Evolutionary conservation across 2,113 vertebrate species (phyloP), one percentile per base, ranked within the genome.

Genomic region (Pontoporia blainvillei): DNA sequence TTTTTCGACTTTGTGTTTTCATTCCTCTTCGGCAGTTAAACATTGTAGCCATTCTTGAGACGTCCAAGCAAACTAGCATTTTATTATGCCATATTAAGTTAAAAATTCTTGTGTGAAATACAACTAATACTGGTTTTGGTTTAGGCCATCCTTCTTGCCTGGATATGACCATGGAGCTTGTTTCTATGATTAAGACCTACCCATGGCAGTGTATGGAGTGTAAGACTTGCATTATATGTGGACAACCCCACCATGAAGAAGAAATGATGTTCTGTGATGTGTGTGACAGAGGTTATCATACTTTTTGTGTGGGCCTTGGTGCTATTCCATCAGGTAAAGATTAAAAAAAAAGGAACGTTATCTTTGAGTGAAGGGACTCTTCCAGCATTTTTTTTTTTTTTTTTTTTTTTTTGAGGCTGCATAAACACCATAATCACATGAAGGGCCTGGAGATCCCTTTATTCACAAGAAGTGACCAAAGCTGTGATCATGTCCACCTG

Each of bases 231-330:
- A 99, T 99, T 83, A 98, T 99, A 91, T 99, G 99, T 41, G 99
- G 99, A 98, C 99, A 99, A 97, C 99, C 99, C 84, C 99, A 99
- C 97, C 99, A 99, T 0, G 99, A 99, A 99, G 99, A 99, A 93
- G 99, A 99, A 98, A 99, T 99, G 99, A 99, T 99, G 99, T 99
- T 99, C 99, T 99, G 99, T 97, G 99, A 99, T 98, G 99, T 99
- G 92, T 99, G 99, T 98, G 99, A 99, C 98, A 98, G 99, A 87
- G 99, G 99, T 64, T 99, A 99, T 98, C 99, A 99, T 99, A 99
- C 99, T 9, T 99, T 99, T 96, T 99, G 99, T 97, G 99, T 99
- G 88, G 99, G 99, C 93, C 99, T 99, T 98, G 98, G 99, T 87
- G 98, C 99, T 92, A 99, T 99, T 98, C 99, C 99, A 71, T 99